phyloP scores from a whole-genome alignment of 2,888 invertebrate species.

The Erebia ligea region DNA sequence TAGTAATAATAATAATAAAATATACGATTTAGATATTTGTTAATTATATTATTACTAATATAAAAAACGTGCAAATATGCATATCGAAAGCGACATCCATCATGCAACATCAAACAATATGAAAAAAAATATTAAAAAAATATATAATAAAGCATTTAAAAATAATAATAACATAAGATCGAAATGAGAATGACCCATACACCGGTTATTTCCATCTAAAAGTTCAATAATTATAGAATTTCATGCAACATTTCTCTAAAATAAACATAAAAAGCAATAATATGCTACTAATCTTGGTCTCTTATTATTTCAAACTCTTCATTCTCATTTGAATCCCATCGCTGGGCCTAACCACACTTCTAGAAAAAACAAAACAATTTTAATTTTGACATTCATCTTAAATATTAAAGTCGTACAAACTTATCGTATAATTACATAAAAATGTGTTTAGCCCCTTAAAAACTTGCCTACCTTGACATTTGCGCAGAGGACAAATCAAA shows the following conservation, averaged over 20 bases:
- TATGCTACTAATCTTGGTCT: constrained; percentile 29
- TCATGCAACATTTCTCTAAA: constrained; percentile 41
- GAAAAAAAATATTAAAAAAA: constrained; percentile 54
- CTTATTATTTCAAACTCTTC: constrained; percentile 45
- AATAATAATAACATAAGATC: constrained; percentile 55
- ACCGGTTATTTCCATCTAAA: constrained; percentile 46
- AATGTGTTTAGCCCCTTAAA: constrained; percentile 49
- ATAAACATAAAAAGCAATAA: constrained; percentile 33
- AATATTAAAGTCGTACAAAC: neutral
- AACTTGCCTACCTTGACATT: constrained; percentile 20
- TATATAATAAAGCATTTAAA: constrained; percentile 49
- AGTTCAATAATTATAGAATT: constrained; percentile 25
- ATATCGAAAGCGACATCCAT: constrained; percentile 72
- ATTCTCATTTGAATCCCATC: constrained; percentile 78
- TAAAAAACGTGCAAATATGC: constrained; percentile 72
- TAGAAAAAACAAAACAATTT: constrained; percentile 15
- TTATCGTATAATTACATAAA: constrained; percentile 24
- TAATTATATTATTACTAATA: constrained; percentile 35
- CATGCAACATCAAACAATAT: constrained; percentile 74
- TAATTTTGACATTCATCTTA: constrained; percentile 4
- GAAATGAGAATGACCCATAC: constrained; percentile 78
- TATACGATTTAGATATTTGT: constrained; percentile 43
- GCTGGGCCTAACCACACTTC: constrained; percentile 61
- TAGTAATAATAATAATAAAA: constrained; percentile 13
- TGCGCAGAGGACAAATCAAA: constrained; percentile 9